Conservation (phyloP, 2,888 invertebrate genomes). For the Nomada ferruginata region DNA sequence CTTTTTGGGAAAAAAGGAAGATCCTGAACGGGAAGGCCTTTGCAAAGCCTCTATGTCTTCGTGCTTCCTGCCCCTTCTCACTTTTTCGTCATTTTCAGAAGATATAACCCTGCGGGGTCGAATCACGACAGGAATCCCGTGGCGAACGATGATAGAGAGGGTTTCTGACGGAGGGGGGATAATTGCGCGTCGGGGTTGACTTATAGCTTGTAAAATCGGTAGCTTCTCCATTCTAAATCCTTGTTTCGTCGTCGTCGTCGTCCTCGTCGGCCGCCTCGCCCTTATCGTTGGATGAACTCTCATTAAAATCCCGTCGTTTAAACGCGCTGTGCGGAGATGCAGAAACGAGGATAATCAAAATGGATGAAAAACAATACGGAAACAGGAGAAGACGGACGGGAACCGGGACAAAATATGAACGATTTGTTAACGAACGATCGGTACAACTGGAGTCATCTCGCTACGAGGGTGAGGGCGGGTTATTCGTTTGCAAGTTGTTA, state of each 20-base stretch:
- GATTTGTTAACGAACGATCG: slow-evolving; percentile 18
- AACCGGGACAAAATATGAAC: not conserved
- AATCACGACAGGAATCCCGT: slow-evolving; percentile 67
- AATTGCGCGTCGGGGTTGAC: slow-evolving; percentile 82
- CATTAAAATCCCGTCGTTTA: slow-evolving; percentile 44
- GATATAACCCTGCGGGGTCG: slow-evolving; percentile 61
- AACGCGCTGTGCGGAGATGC: slow-evolving; percentile 1
- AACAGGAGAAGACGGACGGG: too few species aligned
- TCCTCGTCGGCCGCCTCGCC: slow-evolving; percentile 16
- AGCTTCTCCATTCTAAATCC: slow-evolving; percentile 71
- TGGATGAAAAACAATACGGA: not conserved
- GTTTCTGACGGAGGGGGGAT: slow-evolving; percentile 67
- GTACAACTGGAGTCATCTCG: slow-evolving; percentile 24
- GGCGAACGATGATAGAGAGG: slow-evolving; percentile 62
- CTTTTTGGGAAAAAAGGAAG: slow-evolving; percentile 28
- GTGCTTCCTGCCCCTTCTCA: not conserved
- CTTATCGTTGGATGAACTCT: slow-evolving; percentile 34
- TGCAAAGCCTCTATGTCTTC: not conserved
- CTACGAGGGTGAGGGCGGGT: slow-evolving; percentile 50
- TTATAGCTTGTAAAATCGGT: slow-evolving; percentile 83
- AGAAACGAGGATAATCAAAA: not conserved
- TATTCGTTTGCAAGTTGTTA: slow-evolving; percentile 58
- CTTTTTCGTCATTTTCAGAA: slow-evolving; percentile 67
- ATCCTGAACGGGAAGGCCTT: slow-evolving; percentile 12
- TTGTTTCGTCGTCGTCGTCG: slow-evolving; percentile 45